A percentile compares a stretch with the other conserved stretches of the same genome.
These are phyloP conservation scores for Cettia cetti DNA, from an alignment of 2,113 vertebrate genomes.

Conservation along the genomic window DNA sequence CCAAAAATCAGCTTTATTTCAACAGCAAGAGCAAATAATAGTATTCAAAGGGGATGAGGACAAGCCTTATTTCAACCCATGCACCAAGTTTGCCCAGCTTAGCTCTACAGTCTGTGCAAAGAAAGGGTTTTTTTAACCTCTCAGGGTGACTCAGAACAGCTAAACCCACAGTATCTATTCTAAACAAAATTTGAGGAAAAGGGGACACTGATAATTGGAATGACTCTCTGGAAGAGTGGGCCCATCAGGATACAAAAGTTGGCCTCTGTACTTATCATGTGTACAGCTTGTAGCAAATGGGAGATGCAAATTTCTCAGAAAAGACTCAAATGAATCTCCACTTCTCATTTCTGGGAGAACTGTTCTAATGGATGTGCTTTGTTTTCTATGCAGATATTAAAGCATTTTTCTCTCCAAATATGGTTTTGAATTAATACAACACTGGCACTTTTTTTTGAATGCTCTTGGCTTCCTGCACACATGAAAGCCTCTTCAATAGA, in stretches of 20 bases:
- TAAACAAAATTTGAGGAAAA: neutral
- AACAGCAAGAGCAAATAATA: neutral
- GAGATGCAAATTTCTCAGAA: neutral
- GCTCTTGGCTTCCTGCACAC: neutral
- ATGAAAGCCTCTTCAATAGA: neutral
- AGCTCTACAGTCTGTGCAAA: neutral
- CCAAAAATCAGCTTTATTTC: neutral
- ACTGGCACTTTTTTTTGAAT: neutral
- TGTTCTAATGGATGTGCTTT: neutral
- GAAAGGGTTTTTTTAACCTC: neutral
- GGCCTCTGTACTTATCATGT: neutral
- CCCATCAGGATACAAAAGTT: neutral
- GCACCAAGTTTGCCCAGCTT: neutral
- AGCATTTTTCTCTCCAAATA: neutral
- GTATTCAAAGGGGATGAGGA: neutral
- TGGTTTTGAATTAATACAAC: neutral
- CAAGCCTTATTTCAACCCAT: neutral
- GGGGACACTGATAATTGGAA: neutral
- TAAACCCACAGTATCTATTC: neutral
- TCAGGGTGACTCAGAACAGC: neutral
- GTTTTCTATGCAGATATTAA: neutral
- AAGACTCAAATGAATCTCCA: neutral
- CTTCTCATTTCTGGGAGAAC: neutral
- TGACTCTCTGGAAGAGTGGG: neutral
- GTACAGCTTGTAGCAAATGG: neutral